Conservation (phyloP, 53 echinoderm and acorn worm species). For the Echinarachnius parma region DNA sequence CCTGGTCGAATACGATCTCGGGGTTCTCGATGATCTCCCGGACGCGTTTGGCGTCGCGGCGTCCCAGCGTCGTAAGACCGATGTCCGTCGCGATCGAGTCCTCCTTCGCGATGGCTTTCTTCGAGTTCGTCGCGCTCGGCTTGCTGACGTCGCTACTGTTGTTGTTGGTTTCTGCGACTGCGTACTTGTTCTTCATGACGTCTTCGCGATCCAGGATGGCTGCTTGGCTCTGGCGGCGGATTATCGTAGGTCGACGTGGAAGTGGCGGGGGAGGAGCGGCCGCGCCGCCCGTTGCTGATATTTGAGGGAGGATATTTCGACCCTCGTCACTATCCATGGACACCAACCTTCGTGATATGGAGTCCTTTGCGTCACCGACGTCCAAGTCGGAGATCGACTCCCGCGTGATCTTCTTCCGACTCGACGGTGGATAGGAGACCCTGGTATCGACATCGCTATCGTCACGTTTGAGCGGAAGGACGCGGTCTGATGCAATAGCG, state of each 20-base stretch:
- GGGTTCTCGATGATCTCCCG: conserved; percentile 62
- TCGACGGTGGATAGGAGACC: conserved; percentile 22
- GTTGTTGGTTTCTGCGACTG: not conserved
- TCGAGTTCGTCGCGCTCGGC: conserved; percentile 16
- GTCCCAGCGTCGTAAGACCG: conserved; percentile 1
- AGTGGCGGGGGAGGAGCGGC: conserved; percentile 14
- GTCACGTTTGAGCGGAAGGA: conserved; percentile 21
- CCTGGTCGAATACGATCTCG: conserved; percentile 78
- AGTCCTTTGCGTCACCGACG: conserved; percentile 50
- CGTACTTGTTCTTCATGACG: conserved; percentile 28
- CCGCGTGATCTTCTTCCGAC: conserved; percentile 16
- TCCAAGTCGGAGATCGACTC: no score
- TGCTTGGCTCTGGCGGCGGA: conserved; percentile 40
- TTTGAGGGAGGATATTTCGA: not conserved
- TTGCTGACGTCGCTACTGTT: conserved; percentile 13
- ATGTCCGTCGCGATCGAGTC: conserved; percentile 5
- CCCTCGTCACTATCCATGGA: conserved; percentile 8
- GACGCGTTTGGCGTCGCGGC: conserved; percentile 29
- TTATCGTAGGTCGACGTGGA: conserved; percentile 14
- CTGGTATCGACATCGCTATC: conserved; percentile 18
- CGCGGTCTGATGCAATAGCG: not conserved
- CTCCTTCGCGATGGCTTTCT: no score
- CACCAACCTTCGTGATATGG: conserved; percentile 60
- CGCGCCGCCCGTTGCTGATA: no score
- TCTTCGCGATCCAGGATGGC: conserved; percentile 41